Conservation (phyloP, 30 jellyfish, hydroid and myxozoan genomes). For the Rhopilema esculentum region DNA sequence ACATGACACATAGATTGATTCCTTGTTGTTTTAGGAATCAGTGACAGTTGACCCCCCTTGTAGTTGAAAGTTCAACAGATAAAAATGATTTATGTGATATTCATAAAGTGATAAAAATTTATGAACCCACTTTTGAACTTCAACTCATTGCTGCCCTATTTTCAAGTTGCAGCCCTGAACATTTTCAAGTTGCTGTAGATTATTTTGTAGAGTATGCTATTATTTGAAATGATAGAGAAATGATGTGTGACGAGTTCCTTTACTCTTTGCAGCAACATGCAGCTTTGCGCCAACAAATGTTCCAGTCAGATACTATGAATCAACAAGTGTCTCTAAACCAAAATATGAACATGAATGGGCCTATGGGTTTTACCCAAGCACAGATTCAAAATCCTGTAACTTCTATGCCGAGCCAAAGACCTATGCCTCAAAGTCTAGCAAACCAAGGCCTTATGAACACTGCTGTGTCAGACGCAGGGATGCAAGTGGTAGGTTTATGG, state of each 20-base stretch:
- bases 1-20: no score
- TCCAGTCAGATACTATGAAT: slow-evolving; percentile 61
- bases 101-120: no score
- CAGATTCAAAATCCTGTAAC: slow-evolving; percentile 63
- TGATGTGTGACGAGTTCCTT: not conserved
- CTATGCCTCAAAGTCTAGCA: slow-evolving; percentile 40
- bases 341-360: slow-evolving; percentile 81
- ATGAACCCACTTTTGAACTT: no score
- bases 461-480: slow-evolving; percentile 55
- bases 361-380: slow-evolving; percentile 82
- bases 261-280: slow-evolving; percentile 60
- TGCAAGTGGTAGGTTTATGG: slow-evolving; percentile 53
- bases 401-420: slow-evolving; percentile 72
- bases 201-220: no score
- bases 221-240: not conserved
- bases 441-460: slow-evolving; percentile 58
- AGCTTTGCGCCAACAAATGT: slow-evolving; percentile 77
- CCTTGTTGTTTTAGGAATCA: no score
- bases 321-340: slow-evolving; percentile 70
- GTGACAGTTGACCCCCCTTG: no score
- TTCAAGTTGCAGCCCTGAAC: no score
- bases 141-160: no score
- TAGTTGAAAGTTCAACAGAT: no score
- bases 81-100: no score
- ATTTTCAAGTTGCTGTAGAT: no score